Percentiles rank a stretch among this genome's conserved stretches.
Conservation (phyloP, 2,888 invertebrate genomes). For the Drosophila suboccidentalis region DNA sequence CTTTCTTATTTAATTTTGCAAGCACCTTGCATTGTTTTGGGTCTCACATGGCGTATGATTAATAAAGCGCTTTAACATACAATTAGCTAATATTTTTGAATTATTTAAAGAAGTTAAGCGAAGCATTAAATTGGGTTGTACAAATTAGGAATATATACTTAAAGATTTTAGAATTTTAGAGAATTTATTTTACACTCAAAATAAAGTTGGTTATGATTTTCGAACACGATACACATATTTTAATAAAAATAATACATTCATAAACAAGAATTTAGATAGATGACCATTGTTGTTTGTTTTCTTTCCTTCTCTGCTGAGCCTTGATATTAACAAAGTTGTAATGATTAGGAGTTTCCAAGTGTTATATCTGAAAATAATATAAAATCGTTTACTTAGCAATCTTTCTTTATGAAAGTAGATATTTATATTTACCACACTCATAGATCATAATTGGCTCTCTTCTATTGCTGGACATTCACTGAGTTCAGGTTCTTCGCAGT, state of each 20-base stretch:
- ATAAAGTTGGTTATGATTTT: background rate
- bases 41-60: constrained; percentile 62
- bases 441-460: background rate
- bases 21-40: constrained; percentile 57
- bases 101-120: constrained; percentile 26
- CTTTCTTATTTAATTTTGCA: constrained; percentile 24
- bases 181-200: background rate
- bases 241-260: too few species aligned
- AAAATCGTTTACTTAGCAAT: too few species aligned
- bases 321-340: too few species aligned
- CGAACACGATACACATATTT: too few species aligned
- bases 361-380: too few species aligned
- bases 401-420: too few species aligned
- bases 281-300: too few species aligned
- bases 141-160: background rate
- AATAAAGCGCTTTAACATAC: constrained; percentile 45
- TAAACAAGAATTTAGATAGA: too few species aligned
- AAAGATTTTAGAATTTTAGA: background rate
- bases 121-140: background rate
- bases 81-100: constrained; percentile 50
- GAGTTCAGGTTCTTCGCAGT: background rate
- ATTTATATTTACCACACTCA: background rate
- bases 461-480: background rate
- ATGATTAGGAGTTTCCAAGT: too few species aligned
- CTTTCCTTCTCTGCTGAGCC: too few species aligned